Base-by-base conservation (phyloP, 2,113 vertebrate genomes). In the Nothoprocta perdicaria region DNA sequence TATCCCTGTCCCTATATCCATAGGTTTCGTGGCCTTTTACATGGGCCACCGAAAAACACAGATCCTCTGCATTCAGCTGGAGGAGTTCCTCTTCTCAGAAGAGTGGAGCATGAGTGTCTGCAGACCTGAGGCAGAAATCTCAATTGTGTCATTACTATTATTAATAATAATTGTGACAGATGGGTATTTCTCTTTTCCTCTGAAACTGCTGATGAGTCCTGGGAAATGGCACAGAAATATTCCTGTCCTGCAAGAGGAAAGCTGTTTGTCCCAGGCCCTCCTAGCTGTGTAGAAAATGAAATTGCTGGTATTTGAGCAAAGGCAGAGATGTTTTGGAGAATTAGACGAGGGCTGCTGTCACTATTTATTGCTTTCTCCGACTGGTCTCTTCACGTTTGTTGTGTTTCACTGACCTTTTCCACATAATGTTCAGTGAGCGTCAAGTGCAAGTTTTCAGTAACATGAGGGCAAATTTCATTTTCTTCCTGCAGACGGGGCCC, bases 381-480 rank as follows among this genome's bases (percentile, higher is more conserved):
- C 91, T 86, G 72, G 82, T 83, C 43, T 95, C 82, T 78, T 88
- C 55, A 84, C 35, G 11, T 97, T 94, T 95, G 82, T 86, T 95
- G 89, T 93, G 94, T 96, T 86, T 82, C 90, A 52, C 73, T 97
- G 97, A 97, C 96, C 96, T 96, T 95, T 98, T 95, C 88, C 86
- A 61, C 92, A 85, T 96, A 97, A 97, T 95, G 87, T 85, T 78
- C 94, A 91, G 90, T 45, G 96, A 96, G 91, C 82, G 1, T 88
- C n/a, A 29, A 96, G 91, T 93, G 86, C 93, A 95, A 96, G 81
- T 91, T 87, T 90, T 86, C 12, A 3, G 81, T 88, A 96, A 96
- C 94, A 94, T 2, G 79, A 97, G 95, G 96, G 95, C 92, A 96
- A 89, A 97, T 97, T 96, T 95, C 94, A 96, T 97, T 98, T 97